A percentile compares a stretch with the other conserved stretches of the same genome.
phyloP scores from a whole-genome alignment of 2,888 invertebrate species.

The Tenthredo notha region DNA sequence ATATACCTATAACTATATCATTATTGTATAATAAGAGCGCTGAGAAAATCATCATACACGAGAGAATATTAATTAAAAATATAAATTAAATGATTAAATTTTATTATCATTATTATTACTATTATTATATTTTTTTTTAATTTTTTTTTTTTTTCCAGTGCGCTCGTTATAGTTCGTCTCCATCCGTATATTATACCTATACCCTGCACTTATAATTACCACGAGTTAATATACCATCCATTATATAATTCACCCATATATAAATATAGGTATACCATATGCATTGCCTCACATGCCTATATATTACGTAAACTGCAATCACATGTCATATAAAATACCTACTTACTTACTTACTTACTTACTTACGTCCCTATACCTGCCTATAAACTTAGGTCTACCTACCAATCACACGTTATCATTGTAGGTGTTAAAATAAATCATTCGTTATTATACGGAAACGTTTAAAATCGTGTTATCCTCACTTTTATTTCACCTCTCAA shows the following conservation, averaged over 20 bases:
- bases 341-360: background rate
- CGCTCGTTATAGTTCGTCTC: background rate
- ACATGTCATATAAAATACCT: slow-evolving; percentile 5
- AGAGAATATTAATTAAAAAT: background rate
- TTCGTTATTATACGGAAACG: slow-evolving; percentile 61
- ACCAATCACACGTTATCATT: slow-evolving; percentile 63
- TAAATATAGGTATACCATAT: background rate
- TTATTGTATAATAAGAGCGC: slow-evolving; percentile 65
- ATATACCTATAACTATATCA: slow-evolving; percentile 67
- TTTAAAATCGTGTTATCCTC: background rate
- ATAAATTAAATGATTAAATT: background rate
- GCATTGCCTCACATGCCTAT: slow-evolving; percentile 4
- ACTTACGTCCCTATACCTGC: slow-evolving; percentile 10
- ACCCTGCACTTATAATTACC: background rate
- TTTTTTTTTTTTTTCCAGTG: background rate
- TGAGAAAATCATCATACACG: background rate
- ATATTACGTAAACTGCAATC: slow-evolving; percentile 38
- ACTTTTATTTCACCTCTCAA: background rate
- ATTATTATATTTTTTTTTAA: too few species aligned
- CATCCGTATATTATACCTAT: background rate
- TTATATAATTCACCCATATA: slow-evolving; percentile 6
- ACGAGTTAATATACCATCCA: background rate
- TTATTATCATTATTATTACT: background rate
- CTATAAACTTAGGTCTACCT: background rate
- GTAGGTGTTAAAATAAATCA: slow-evolving; percentile 70